phyloP scores from a whole-genome alignment of 2,888 invertebrate species.

The Trachelus iudaicus region DNA sequence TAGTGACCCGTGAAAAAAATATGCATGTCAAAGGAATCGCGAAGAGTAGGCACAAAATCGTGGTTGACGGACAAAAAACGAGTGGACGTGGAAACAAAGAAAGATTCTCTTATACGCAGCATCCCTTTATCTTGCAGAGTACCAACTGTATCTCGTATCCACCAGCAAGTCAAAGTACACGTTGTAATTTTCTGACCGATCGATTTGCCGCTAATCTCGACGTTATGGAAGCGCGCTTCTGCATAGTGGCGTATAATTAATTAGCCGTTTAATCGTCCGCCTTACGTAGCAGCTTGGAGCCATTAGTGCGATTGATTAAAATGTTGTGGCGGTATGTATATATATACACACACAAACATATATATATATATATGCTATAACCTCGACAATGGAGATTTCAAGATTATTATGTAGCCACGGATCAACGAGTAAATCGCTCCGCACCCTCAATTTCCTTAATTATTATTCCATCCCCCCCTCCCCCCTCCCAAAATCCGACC shows the following conservation, averaged over 20 bases:
- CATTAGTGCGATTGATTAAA: conserved; percentile 6
- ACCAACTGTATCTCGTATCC: background rate
- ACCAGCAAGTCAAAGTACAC: background rate
- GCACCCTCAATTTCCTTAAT: background rate
- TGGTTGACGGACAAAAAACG: background rate
- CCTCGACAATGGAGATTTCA: background rate
- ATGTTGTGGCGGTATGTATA: background rate
- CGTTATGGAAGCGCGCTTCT: background rate
- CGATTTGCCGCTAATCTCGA: background rate
- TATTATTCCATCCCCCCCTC: background rate
- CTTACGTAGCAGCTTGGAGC: background rate
- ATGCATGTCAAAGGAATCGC: background rate
- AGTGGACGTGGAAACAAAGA: background rate
- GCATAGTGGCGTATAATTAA: background rate
- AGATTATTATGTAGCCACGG: background rate
- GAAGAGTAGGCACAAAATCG: background rate
- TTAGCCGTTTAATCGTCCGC: conserved; percentile 1
- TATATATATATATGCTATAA: background rate
- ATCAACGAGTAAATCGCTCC: background rate
- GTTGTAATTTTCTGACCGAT: background rate
- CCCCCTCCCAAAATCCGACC: conserved; percentile 7
- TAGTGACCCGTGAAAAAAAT: background rate
- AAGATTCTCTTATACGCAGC: background rate
- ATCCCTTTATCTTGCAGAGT: background rate
- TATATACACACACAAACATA: no score